Conservation (phyloP, 2,888 invertebrate species). For the Agonopterix arenella region DNA sequence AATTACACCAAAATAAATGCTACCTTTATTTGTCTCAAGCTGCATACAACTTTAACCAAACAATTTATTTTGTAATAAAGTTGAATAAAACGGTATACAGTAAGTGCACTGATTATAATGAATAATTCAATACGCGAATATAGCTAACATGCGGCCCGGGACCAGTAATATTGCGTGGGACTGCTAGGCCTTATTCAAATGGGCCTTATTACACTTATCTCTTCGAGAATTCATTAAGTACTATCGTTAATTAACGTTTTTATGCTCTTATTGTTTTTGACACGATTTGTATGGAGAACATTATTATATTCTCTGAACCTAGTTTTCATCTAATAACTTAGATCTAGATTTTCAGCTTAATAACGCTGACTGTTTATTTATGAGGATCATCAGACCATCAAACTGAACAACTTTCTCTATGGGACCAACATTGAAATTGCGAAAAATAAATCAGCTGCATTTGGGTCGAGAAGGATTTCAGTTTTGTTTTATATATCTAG, state of each 20-base stretch:
- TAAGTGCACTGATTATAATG: constrained; percentile 68
- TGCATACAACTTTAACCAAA: background rate
- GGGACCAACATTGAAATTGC: no score
- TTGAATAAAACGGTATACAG: constrained; percentile 19
- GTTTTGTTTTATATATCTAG: no score
- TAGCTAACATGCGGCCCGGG: constrained; percentile 23
- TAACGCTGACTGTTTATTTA: no score
- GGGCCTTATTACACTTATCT: constrained; percentile 52
- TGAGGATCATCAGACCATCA: no score
- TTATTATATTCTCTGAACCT: background rate
- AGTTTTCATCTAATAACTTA: background rate
- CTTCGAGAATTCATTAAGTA: constrained; percentile 47
- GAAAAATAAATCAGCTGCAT: no score
- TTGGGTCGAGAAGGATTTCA: no score
- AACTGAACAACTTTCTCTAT: no score
- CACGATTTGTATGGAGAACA: background rate
- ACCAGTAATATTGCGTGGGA: constrained; percentile 36
- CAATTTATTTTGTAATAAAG: constrained; percentile 3
- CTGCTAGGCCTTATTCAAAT: constrained; percentile 36
- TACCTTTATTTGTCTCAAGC: no score
- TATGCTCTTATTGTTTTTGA: background rate
- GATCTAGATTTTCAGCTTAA: no score
- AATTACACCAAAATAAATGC: no score
- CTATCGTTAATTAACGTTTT: constrained; percentile 40
- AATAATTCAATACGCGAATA: constrained; percentile 61